Conservation (phyloP, 1,140 invertebrate species). For the Hycleus phaleratus region DNA sequence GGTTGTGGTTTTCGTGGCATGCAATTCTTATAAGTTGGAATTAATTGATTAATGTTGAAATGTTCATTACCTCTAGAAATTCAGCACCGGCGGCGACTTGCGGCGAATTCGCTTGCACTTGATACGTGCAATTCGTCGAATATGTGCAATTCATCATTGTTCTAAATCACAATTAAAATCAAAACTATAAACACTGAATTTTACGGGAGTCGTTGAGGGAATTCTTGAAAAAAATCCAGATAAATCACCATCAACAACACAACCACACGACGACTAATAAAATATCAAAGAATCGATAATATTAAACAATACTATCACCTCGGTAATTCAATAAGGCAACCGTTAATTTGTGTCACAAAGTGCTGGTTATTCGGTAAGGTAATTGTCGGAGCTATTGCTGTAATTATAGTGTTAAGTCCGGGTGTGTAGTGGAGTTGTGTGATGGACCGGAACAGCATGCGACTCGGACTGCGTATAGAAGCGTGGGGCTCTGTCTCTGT, state of each 20-base stretch:
- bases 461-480: slow-evolving; percentile 25
- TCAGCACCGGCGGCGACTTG: slow-evolving; percentile 34
- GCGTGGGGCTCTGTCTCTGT: slow-evolving; percentile 15
- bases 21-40: too few species aligned
- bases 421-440: slow-evolving; percentile 1
- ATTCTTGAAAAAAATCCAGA: too few species aligned
- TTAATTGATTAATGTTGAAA: background rate
- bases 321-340: slow-evolving; percentile 28
- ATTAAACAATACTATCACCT: too few species aligned
- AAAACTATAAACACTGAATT: background rate
- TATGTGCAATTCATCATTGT: slow-evolving; percentile 37
- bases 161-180: background rate
- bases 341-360: slow-evolving; percentile 30
- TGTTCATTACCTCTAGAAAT: slow-evolving; percentile 35
- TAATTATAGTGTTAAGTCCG: slow-evolving; percentile 19
- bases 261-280: background rate
- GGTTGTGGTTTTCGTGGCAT: too few species aligned
- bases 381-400: slow-evolving; percentile 23
- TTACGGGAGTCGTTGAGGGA: background rate
- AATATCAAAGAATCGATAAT: background rate
- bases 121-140: slow-evolving; percentile 20
- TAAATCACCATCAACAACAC: background rate
- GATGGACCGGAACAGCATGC: slow-evolving; percentile 33
- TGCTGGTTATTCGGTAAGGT: slow-evolving; percentile 28
- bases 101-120: slow-evolving; percentile 35